Conservation (phyloP, 1,140 invertebrate species). For the Laupala kohalensis region DNA sequence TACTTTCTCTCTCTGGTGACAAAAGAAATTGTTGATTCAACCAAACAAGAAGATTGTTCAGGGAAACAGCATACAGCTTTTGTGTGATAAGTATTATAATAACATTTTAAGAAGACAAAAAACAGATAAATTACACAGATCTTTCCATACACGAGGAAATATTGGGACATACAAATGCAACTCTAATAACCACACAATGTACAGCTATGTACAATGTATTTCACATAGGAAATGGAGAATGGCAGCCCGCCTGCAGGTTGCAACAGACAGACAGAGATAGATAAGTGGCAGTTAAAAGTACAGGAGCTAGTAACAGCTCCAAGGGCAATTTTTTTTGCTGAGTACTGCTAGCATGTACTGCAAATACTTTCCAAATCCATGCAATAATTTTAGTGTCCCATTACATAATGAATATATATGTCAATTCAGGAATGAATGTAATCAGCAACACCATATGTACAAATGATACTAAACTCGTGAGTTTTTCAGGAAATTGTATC, state of each 20-base stretch:
- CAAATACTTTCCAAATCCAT: not conserved
- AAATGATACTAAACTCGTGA: not conserved
- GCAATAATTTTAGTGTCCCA: not conserved
- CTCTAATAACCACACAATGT: not conserved
- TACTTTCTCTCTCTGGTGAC: not conserved
- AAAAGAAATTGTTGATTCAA: not conserved
- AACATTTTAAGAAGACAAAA: not conserved
- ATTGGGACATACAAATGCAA: not conserved
- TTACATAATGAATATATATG: not conserved
- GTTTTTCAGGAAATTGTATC: not conserved
- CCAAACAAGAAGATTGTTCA: not conserved
- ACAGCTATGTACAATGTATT: not conserved
- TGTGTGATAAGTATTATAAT: not conserved
- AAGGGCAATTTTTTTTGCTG: no score
- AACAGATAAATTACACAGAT: not conserved
- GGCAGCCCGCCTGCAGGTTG: not conserved
- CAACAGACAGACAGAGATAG: not conserved
- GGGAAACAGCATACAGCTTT: not conserved
- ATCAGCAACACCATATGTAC: not conserved
- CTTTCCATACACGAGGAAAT: not conserved
- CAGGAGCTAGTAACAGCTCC: no score
- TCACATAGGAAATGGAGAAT: not conserved
- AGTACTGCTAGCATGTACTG: not conserved
- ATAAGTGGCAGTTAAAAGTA: not conserved
- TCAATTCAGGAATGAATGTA: not conserved